Conservation (phyloP, 2,797 vertebrate genomes). For the Picus viridis region DNA sequence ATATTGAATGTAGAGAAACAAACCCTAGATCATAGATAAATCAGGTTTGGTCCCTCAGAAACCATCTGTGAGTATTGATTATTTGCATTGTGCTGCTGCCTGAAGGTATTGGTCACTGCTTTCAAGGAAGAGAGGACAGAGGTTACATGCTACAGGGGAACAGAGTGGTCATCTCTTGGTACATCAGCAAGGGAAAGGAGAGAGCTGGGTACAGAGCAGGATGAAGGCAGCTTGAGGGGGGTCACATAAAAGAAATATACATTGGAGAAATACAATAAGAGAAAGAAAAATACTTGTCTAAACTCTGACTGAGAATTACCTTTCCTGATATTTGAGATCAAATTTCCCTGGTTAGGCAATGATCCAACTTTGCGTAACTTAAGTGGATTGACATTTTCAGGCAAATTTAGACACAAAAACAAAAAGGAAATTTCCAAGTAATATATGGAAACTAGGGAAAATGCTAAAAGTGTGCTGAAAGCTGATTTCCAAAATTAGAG, state of each 20-base stretch:
- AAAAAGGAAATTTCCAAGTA: not conserved
- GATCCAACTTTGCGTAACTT: not conserved
- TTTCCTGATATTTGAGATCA: not conserved
- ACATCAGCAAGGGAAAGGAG: not conserved
- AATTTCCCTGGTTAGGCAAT: not conserved
- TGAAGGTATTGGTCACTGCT: not conserved
- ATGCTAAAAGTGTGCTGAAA: not conserved
- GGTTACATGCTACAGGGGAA: not conserved
- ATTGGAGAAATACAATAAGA: not conserved
- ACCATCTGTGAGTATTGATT: not conserved
- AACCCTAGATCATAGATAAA: rapidly evolving
- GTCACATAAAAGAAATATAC: not conserved
- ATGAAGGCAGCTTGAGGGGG: not conserved
- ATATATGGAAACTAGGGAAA: not conserved
- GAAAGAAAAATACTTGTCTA: not conserved
- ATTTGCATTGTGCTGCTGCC: not conserved
- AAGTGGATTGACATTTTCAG: not conserved
- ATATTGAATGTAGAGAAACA: not conserved
- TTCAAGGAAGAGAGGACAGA: not conserved
- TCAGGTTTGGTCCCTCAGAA: not conserved
- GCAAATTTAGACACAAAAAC: not conserved
- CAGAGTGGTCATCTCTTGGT: not conserved
- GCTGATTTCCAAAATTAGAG: not conserved
- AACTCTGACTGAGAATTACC: not conserved
- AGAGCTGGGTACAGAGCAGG: not conserved